Evolutionary conservation across 37 sponge, comb jelly and placozoan species (phyloP), one percentile per base, ranked within the genome.

Genomic region (Amphimedon queenslandica): DNA sequence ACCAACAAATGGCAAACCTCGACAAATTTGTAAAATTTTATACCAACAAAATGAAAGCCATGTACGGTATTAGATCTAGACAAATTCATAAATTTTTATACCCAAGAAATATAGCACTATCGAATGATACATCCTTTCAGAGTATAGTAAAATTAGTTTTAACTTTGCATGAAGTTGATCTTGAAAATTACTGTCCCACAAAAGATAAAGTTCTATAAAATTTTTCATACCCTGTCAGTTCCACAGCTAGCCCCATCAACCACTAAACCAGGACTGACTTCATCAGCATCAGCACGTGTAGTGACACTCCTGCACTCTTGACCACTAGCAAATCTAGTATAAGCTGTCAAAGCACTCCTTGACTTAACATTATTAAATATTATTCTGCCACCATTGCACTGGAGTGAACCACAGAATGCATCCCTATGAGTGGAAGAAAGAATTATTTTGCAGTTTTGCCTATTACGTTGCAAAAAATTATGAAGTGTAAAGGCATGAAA

Each of bases 191-290:
- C 20, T 53, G 56, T 23, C 63, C 8, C 31, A 60, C 63, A 6
- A 13, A 4, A 10, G n/a, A n/a, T n/a, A n/a, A n/a, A n/a, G n/a
- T n/a, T n/a, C n/a, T n/a, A 47, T 47, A 18, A 47, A 47, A 47
- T 47, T 18, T 18, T 47, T 18, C 13, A 55, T 71, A 76, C 84
- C 69, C 13, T 47, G 13, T 79, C 51, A 43, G 57, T 55, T 18
- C 77, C 82, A 72, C 87, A 87, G 38, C 25, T 80, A 3, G 72
- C 66, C 18, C 87, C 87, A 57, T 87, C 82, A 35, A 38, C 37
- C 3, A 87, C 87, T 20, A 87, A 66, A 4, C 87, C 87, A 30
- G 71, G 85, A 33, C 41, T 73, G 10, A 66, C 38, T 2, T 63
- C 57, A 37, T 87, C 82, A 3, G 77, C 25, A 42, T 42, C 21